These are phyloP conservation scores for Zosterops pallidus DNA, from an alignment of 2,113 vertebrate genomes.

Conservation along the genomic window DNA sequence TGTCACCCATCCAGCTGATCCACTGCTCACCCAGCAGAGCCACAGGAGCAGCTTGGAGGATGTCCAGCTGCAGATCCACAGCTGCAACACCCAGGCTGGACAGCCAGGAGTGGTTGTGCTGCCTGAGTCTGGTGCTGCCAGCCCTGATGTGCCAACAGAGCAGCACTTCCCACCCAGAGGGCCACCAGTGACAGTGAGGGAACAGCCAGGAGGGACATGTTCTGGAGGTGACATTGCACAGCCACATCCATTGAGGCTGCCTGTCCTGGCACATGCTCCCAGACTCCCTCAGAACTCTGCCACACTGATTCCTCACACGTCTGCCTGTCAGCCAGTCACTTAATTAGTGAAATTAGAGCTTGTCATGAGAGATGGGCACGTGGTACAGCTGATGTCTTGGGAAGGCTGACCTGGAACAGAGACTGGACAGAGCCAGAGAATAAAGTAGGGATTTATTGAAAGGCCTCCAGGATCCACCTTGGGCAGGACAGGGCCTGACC, in stretches of 20 bases:
- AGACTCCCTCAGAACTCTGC: background rate
- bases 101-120: background rate
- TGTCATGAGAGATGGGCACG: rapidly evolving
- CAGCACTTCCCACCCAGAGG: background rate
- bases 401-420: no score
- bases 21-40: background rate
- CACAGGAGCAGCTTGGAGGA: background rate
- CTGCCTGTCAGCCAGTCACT: background rate
- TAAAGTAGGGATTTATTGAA: no score
- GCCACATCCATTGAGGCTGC: background rate
- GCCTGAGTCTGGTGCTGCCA: background rate
- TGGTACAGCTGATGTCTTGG: background rate
- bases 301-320: background rate
- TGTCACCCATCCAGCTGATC: no score
- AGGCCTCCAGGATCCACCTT: no score
- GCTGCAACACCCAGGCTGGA: background rate
- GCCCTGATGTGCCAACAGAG: background rate
- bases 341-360: background rate
- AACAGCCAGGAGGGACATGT: background rate
- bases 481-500: no score
- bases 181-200: background rate
- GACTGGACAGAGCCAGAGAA: no score
- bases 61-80: background rate
- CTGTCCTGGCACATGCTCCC: rapidly evolving
- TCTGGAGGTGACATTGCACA: slow-evolving; percentile 53